These are phyloP conservation scores for Argyrosomus japonicus DNA, from an alignment of 2,113 vertebrate genomes.

Conservation along the genomic window DNA sequence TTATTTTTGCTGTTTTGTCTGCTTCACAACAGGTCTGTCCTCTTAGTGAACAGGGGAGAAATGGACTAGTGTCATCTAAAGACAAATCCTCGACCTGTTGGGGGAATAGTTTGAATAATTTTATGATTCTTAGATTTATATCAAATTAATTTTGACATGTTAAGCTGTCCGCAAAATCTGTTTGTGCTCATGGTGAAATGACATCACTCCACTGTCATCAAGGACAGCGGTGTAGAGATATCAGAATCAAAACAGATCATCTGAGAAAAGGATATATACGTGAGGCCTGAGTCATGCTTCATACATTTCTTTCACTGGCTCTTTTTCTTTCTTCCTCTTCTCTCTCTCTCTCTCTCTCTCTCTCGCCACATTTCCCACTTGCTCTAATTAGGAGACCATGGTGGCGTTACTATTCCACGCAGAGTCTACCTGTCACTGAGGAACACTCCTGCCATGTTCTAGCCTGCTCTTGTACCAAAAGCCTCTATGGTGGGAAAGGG, in stretches of 20 bases:
- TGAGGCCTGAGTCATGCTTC: not conserved
- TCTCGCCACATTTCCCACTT: not conserved
- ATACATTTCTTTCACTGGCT: no score
- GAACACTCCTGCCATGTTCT: conserved; percentile 5
- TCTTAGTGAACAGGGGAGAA: not conserved
- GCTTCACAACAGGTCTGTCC: not conserved
- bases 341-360: not conserved
- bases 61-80: not conserved
- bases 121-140: no score
- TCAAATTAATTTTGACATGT: not conserved
- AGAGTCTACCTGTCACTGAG: conserved; percentile 1
- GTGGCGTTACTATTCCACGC: not conserved
- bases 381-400: conserved; percentile 8
- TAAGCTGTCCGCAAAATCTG: no score
- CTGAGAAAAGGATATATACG: not conserved
- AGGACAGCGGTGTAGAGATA: no score
- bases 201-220: no score
- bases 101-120: no score
- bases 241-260: not conserved
- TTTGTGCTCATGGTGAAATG: no score
- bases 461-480: not conserved
- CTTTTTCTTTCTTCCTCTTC: not conserved
- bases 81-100: not conserved
- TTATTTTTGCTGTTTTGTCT: not conserved
- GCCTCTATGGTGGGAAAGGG: conserved; percentile 17